A percentile compares a stretch with the other conserved stretches of the same genome.
These are phyloP conservation scores for Umimayanthus kanabou DNA, from an alignment of 92 coral and sea anemone species.

Conservation along the genomic window DNA sequence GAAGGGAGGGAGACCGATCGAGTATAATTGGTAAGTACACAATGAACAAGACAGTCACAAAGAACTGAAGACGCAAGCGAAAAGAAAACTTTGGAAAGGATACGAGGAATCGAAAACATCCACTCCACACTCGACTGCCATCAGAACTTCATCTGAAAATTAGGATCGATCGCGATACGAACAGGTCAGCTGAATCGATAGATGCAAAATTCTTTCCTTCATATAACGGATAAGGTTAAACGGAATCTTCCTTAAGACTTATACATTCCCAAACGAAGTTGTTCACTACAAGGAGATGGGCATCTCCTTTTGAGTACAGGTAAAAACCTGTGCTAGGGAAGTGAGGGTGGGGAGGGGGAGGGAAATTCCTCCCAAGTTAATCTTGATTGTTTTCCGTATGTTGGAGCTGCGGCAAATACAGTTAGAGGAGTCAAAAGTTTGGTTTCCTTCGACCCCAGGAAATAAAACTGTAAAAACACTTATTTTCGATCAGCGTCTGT, in stretches of 20 bases:
- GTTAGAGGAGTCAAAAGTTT: not conserved
- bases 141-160: conserved; percentile 75
- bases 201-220: not conserved
- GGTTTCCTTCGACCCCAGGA: too few relatives aligned
- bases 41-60: too few relatives aligned
- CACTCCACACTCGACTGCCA: conserved; percentile 91
- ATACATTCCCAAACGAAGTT: too few relatives aligned
- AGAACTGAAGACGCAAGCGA: not conserved
- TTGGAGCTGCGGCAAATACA: not conserved
- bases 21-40: not conserved
- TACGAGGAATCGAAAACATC: conserved; percentile 94
- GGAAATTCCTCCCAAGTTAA: not conserved
- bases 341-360: not conserved
- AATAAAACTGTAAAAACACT: too few relatives aligned
- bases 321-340: too few relatives aligned
- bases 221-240: not conserved
- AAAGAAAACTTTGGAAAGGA: conserved; percentile 15
- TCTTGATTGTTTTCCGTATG: not conserved
- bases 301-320: too few relatives aligned
- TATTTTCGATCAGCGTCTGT: too few relatives aligned
- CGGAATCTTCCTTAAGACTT: too few relatives aligned
- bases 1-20: not conserved
- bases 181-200: not conserved
- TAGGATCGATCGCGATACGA: not conserved
- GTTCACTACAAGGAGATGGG: too few relatives aligned